phyloP scores from a whole-genome alignment of 2,113 vertebrate genomes.

The Tragulus kanchil region DNA sequence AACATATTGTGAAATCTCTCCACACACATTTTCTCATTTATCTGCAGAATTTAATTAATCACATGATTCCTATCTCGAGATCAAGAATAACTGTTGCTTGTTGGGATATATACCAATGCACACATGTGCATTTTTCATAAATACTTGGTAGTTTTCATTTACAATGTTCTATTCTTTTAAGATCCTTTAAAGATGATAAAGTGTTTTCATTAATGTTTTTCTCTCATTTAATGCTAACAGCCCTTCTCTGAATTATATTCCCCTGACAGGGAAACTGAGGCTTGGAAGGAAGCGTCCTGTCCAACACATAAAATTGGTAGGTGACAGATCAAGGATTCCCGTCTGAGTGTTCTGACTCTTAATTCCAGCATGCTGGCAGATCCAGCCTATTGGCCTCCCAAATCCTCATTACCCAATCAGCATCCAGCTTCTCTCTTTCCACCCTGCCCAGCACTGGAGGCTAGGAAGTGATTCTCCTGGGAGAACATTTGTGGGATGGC shows the following conservation, averaged over 20 bases:
- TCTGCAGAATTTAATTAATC: constrained; percentile 44
- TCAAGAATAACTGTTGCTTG: constrained; percentile 34
- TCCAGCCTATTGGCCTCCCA: neutral
- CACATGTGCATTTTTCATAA: constrained; percentile 5
- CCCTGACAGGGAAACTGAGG: constrained; percentile 36
- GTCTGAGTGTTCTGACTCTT: constrained; percentile 20
- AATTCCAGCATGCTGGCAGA: neutral
- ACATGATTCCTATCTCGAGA: neutral
- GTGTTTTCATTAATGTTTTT: neutral
- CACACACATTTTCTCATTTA: constrained; percentile 46
- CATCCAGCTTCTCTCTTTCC: neutral
- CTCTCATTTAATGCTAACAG: neutral
- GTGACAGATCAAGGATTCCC: constrained; percentile 26
- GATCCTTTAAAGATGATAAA: neutral
- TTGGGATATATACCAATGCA: neutral
- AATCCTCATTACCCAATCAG: constrained; percentile 31
- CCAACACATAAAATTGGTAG: neutral
- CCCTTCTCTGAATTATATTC: constrained; percentile 38
- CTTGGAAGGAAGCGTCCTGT: constrained; percentile 19
- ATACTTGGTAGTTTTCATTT: neutral
- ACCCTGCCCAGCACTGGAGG: neutral
- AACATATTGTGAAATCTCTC: neutral
- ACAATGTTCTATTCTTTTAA: neutral
- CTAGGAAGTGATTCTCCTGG: neutral
- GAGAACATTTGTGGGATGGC: neutral